Evolutionary conservation across 2,113 vertebrate species (phyloP).

Genomic region (Cavia aperea): DNA sequence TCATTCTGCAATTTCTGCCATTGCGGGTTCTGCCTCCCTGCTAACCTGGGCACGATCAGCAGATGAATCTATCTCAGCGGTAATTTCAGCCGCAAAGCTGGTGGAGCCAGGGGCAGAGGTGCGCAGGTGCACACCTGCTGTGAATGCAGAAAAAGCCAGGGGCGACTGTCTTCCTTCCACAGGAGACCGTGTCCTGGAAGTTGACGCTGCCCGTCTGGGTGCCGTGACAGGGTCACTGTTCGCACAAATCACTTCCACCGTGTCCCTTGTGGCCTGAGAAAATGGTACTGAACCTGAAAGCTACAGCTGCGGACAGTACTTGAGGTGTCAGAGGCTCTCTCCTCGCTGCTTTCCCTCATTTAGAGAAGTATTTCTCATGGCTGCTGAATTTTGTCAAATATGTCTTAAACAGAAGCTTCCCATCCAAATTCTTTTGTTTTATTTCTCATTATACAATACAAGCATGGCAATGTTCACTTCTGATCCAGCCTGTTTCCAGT

Average conservation of each 20-base stretch:
- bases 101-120: background rate
- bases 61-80: background rate
- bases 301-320: fast-evolving
- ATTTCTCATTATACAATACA: background rate
- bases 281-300: fast-evolving
- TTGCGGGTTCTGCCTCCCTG: background rate
- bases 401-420: background rate
- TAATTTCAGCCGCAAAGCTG: background rate
- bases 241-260: background rate
- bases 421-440: background rate
- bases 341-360: background rate
- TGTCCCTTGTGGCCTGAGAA: background rate
- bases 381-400: background rate
- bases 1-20: background rate
- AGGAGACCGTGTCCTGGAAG: background rate
- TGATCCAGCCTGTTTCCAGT: background rate
- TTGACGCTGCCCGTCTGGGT: fast-evolving
- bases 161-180: fast-evolving
- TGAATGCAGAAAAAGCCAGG: background rate
- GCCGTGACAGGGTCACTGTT: fast-evolving
- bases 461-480: background rate
- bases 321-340: background rate
- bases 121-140: background rate
- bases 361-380: background rate
- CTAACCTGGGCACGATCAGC: background rate